Evolutionary conservation across 53 echinoderm and acorn worm genomes (phyloP), one percentile per base, ranked within the genome.

Genomic region (Mesocentrotus franciscanus): DNA sequence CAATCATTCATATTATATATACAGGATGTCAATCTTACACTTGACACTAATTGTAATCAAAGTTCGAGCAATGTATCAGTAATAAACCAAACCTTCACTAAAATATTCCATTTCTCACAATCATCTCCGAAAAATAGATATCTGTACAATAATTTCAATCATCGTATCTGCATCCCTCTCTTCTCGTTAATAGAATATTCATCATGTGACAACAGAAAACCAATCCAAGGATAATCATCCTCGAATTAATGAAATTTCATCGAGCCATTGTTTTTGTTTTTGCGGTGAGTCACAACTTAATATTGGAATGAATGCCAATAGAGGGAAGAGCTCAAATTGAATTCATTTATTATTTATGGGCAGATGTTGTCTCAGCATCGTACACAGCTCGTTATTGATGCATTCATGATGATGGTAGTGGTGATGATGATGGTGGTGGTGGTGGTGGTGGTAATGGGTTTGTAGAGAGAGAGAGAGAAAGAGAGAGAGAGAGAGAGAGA

Each of bases 341-440:
- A 71, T 92, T 92, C 57, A 92, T 92, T 74, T 92, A 92, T 92
- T 92, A 92, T 92, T 92, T 92, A 92, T 92, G 92, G 92, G 91
- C 9, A 39, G 91, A 91, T 61, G 91, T 91, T 91, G 91, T 66
- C 91, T 61, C 61, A 64, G 91, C 61, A 91, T 66, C 18, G 30
- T 35, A 22, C 36, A 62, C 34, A 26, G 35, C 91, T 91, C 33
- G 64, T 91, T 91, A 91, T 91, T 68, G 91, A 29, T 24, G 66
- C 64, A 91, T 64, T 66, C 66, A 87, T 56, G 58, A 29, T 87
- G 87, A 22, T 61, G 66, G 30, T 60, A 60, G 60, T 39, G 90
- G 29, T 58, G 60, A 16, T 61, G 91, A 18, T 17, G 81, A 11
- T 81, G 39, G 14, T 35, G 81, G 17, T 81, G 87, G 56, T 87